Percentiles rank a stretch among this genome's conserved stretches.
phyloP scores from a whole-genome alignment of 35 echinoderm and acorn worm genomes.

The Acanthaster planci region DNA sequence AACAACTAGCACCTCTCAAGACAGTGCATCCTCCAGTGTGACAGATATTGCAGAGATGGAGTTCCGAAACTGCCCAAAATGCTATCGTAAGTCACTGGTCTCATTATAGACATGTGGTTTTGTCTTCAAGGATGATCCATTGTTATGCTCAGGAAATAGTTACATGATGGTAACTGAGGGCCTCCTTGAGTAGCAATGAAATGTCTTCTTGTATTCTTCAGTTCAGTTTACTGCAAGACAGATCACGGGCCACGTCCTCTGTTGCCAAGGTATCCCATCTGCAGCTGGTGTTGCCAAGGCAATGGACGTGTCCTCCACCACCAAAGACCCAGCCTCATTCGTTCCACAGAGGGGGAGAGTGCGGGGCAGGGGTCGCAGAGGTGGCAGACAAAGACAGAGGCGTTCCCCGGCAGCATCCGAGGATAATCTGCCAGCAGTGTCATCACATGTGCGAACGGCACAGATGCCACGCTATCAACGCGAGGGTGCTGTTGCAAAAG shows the following conservation, averaged over 20 bases:
- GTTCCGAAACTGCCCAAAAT: conserved; percentile 50
- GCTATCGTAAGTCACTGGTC: conserved; percentile 24
- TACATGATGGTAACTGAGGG: too few species aligned
- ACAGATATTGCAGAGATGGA: conserved; percentile 4
- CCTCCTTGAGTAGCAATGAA: too few species aligned
- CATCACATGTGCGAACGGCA: neutral
- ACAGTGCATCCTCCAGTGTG: neutral
- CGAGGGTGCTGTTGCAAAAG: neutral
- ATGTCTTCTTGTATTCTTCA: neutral
- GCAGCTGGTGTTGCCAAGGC: neutral
- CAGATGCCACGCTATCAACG: neutral
- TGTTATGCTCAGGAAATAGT: too few species aligned
- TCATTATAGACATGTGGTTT: too few species aligned
- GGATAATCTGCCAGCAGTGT: neutral
- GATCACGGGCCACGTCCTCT: neutral
- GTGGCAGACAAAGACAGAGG: neutral
- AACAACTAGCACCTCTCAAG: neutral
- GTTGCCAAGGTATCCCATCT: neutral
- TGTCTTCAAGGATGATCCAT: too few species aligned
- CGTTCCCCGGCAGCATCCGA: neutral
- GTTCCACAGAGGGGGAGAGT: neutral
- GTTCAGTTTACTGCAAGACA: conserved; percentile 8
- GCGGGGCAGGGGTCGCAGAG: neutral
- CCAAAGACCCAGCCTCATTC: neutral
- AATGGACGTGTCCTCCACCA: neutral